These are phyloP conservation scores for Myiotriccus ornatus DNA, from an alignment of 2,797 vertebrate genomes.

Conservation along the genomic window DNA sequence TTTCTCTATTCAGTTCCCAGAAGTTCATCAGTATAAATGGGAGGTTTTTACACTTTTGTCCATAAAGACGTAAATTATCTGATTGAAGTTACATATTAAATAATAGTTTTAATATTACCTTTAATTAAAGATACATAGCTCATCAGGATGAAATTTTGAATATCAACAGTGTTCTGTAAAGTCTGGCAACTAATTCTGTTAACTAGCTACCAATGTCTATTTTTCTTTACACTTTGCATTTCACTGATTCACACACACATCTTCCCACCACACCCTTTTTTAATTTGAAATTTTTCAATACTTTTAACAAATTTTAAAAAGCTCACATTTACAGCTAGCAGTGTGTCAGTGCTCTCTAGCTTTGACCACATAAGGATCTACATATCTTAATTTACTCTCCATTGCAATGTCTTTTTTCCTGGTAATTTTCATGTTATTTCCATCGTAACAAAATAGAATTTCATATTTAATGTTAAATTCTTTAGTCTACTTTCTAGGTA, in stretches of 20 bases:
- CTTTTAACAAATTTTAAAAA: not conserved
- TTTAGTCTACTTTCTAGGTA: not conserved
- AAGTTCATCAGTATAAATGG: not conserved
- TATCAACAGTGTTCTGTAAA: not conserved
- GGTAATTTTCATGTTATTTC: not conserved
- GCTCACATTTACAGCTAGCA: not conserved
- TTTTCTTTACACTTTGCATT: not conserved
- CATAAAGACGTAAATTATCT: not conserved
- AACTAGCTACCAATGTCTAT: not conserved
- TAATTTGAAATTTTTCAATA: not conserved
- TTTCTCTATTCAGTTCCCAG: not conserved
- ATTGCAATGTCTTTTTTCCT: not conserved
- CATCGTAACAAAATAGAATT: not conserved
- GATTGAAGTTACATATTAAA: not conserved
- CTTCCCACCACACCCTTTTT: rapidly evolving
- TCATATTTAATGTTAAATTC: not conserved
- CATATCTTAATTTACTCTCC: not conserved
- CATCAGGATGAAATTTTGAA: not conserved
- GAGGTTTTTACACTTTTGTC: not conserved
- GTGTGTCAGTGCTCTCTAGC: not conserved
- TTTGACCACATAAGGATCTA: not conserved
- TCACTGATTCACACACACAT: not conserved
- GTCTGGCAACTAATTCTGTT: not conserved
- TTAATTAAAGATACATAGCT: not conserved
- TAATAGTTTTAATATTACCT: not conserved